Evolutionary conservation across 1,140 invertebrate species (phyloP).

Genomic region (Papilio xuthus): DNA sequence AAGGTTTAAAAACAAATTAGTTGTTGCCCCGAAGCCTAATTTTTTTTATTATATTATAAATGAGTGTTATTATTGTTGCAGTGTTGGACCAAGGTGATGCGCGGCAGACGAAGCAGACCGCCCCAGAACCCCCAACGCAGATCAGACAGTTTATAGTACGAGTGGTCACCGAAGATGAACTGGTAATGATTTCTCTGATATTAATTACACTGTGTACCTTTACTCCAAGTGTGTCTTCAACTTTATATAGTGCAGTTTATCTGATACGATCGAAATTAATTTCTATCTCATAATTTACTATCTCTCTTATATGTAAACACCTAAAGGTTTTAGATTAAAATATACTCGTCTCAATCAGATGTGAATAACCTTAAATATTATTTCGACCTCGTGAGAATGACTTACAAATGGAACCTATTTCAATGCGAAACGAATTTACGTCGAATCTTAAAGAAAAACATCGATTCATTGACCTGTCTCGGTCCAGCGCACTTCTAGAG

Average conservation of each 20-base stretch:
- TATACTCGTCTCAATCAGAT: neutral
- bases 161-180: constrained; percentile 63
- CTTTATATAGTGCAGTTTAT: too few species aligned
- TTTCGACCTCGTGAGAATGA: neutral
- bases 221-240: neutral
- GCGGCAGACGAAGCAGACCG: constrained; percentile 56
- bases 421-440: constrained; percentile 18
- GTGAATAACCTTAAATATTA: constrained; percentile 13
- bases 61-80: constrained; percentile 57
- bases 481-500: constrained; percentile 25
- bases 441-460: constrained; percentile 8
- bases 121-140: constrained; percentile 57
- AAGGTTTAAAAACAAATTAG: neutral
- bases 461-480: constrained; percentile 26
- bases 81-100: constrained; percentile 70
- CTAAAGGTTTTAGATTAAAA: neutral
- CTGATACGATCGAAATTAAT: neutral
- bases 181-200: constrained; percentile 52
- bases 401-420: constrained; percentile 7
- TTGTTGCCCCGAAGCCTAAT: neutral
- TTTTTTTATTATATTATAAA: neutral
- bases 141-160: constrained; percentile 61
- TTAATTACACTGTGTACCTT: neutral
- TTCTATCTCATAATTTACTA: neutral
- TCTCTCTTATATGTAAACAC: neutral